Conservation (phyloP, 1,140 invertebrate species). For the Solenopsis fugax region DNA sequence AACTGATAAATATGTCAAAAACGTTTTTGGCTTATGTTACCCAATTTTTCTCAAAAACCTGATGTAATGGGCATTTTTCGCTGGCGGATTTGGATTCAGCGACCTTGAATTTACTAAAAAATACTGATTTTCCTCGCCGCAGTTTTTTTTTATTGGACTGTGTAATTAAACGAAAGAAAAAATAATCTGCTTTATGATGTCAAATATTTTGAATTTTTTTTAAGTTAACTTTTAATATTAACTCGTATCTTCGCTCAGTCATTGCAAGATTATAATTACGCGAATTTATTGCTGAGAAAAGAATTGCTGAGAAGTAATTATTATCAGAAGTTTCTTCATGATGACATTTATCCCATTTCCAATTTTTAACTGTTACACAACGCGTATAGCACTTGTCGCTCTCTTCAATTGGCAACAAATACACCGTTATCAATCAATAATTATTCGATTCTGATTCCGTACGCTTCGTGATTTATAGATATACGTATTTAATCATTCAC, state of each 20-base stretch:
- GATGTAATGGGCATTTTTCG: too few species aligned
- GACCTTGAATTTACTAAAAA: too few species aligned
- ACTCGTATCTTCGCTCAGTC: neutral
- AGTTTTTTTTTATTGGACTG: too few species aligned
- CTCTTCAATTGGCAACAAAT: neutral
- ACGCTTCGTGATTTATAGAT: neutral
- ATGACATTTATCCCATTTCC: neutral
- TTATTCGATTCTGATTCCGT: conserved; percentile 10
- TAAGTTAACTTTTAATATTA: neutral
- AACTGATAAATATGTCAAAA: too few species aligned
- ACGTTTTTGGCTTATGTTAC: too few species aligned
- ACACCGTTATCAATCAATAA: conserved; percentile 20
- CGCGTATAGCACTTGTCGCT: neutral
- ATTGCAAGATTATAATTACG: neutral
- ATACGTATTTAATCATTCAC: conserved; percentile 28
- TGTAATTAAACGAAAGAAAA: neutral
- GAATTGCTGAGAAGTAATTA: neutral
- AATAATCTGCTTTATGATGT: neutral
- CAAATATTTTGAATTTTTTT: neutral
- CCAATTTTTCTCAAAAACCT: too few species aligned
- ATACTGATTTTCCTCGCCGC: too few species aligned
- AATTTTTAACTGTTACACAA: neutral
- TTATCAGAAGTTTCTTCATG: neutral
- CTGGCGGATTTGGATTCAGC: too few species aligned
- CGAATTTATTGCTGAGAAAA: neutral